These are phyloP conservation scores for Spongia lamella DNA, from an alignment of 37 sponge, comb jelly and placozoan species.

Conservation along the genomic window DNA sequence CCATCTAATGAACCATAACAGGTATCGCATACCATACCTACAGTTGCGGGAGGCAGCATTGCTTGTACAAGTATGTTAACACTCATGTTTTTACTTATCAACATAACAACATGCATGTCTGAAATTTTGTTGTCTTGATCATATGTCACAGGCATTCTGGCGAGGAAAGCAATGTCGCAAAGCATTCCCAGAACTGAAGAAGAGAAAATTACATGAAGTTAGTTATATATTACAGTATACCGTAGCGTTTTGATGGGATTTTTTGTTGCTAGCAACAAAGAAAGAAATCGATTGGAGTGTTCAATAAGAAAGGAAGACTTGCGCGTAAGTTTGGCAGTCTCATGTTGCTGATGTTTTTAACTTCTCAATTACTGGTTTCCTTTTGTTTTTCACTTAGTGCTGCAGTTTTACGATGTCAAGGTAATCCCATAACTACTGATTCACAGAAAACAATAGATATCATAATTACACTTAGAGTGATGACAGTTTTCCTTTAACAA, in stretches of 20 bases:
- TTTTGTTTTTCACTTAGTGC: conserved; percentile 33
- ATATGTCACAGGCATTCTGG: conserved; percentile 60
- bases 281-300: conserved; percentile 45
- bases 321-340: conserved; percentile 35
- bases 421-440: conserved; percentile 12
- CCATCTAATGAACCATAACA: too few relatives aligned
- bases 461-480: not conserved
- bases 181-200: conserved; percentile 51
- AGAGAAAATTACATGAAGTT: conserved; percentile 67
- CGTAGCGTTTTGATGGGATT: not conserved
- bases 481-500: too few relatives aligned
- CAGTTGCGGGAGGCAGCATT: conserved; percentile 45
- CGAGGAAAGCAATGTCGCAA: conserved; percentile 42
- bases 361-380: not conserved
- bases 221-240: not conserved
- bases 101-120: not conserved
- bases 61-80: conserved; percentile 42
- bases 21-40: conserved; percentile 44
- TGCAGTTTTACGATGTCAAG: conserved; percentile 85
- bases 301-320: conserved; percentile 70
- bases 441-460: too few relatives aligned
- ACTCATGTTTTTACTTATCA: not conserved
- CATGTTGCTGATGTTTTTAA: not conserved
- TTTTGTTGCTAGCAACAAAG: conserved; percentile 46
- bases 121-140: not conserved